Evolutionary conservation across 2,113 vertebrate species (phyloP).

Genomic region (Erpornis zantholeuca): DNA sequence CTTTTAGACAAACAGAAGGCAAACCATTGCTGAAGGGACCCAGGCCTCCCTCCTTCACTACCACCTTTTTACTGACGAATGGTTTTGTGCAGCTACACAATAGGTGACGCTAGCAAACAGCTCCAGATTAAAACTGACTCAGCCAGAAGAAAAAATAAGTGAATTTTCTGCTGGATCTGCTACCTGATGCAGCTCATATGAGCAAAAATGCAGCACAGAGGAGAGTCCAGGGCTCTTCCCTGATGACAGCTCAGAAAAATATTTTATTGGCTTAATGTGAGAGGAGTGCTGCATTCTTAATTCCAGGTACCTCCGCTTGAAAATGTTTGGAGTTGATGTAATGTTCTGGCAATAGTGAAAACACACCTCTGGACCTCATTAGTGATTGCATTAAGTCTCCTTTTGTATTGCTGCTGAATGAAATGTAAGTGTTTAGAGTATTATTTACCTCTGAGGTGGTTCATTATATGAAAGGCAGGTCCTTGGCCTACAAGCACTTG

Average conservation of each 20-base stretch:
- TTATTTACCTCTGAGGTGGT: neutral
- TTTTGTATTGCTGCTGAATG: neutral
- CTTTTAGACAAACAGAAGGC: neutral
- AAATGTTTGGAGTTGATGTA: neutral
- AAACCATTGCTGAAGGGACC: neutral
- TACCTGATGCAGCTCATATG: neutral
- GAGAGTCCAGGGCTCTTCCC: neutral
- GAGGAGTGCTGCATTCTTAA: neutral
- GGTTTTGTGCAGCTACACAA: neutral
- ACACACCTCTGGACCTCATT: neutral
- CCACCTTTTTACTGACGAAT: rapidly evolving
- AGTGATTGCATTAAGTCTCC: neutral
- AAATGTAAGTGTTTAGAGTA: neutral
- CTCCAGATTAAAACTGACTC: neutral
- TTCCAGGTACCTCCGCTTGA: neutral
- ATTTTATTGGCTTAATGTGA: neutral
- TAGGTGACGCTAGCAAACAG: neutral
- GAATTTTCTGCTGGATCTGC: neutral
- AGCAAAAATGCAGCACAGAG: neutral
- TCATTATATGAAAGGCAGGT: neutral
- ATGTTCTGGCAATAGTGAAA: neutral
- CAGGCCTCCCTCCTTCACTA: neutral
- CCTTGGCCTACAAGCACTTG: neutral
- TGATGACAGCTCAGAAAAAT: neutral
- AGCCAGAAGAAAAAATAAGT: neutral